Evolutionary conservation across 2,113 vertebrate species (phyloP), one percentile per base, ranked within the genome.

Genomic region (Crotalus helleri): DNA sequence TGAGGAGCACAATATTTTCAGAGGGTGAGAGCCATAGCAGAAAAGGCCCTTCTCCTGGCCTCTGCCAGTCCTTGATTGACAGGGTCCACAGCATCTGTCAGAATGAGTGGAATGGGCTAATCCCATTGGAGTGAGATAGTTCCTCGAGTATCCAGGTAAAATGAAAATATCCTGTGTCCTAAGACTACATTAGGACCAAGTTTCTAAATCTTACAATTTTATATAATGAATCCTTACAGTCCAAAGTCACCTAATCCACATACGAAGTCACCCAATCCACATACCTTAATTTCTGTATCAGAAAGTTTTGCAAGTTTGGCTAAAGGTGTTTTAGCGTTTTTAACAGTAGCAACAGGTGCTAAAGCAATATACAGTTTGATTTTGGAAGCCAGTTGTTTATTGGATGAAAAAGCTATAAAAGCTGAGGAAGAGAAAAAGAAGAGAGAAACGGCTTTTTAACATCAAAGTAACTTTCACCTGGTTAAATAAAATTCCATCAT

Each of bases 291-390:
- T 5, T 98, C 53, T 90, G 93, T 92, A 13, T 99, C 97, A 0
- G 98, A 98, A 49, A 99, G 88, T 19, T 97, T 0, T 0, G 98
- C 92, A 0, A 99, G 96, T 89, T 98, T 99, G 95, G 96, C 95
- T 46, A 98, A 74, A 0, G 98, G 98, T 87, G 98, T 98, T 89
- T 1, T 53, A 24, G 98, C 91, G 92, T 98, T 97, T 7, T 96
- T 96, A 55, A 98, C 94, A 0, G 98, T 98, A 5, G 98, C 98
- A 21, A 99, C 98, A 0, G 99, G 98, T 0, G 98, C 98, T 96
- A 99, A 96, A 54, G 96, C 98, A 5, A 99, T 92, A 94, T 98
- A 98, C 95, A 99, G 90, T 95, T 97, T 98, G 95, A 99, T 98
- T 97, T 98, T 99, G 94, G 93, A 97, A 93, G 98, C 98, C 94